These are phyloP conservation scores for Hypotaenidia okinawae DNA, from an alignment of 2,797 vertebrate genomes.

Conservation along the genomic window DNA sequence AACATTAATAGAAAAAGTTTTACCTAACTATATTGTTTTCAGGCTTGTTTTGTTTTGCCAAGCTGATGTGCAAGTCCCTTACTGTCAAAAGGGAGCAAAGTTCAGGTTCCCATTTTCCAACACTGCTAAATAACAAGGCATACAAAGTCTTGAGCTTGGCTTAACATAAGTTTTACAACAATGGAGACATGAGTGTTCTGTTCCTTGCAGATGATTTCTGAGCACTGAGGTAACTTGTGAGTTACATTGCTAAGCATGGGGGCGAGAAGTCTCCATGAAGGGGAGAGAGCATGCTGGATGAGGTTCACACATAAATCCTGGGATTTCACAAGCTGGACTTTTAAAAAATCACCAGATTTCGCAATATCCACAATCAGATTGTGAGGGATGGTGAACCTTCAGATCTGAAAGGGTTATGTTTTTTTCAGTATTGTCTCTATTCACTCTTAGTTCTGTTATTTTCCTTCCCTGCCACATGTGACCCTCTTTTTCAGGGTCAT, in stretches of 20 bases:
- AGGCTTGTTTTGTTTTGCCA: constrained; percentile 44
- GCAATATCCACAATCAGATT: neutral
- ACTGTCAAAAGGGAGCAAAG: constrained; percentile 51
- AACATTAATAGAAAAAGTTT: constrained; percentile 61
- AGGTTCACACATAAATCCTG: neutral
- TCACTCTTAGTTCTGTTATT: neutral
- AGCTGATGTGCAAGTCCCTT: constrained; percentile 13
- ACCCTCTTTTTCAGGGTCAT: neutral
- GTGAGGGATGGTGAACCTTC: neutral
- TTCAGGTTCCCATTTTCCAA: constrained; percentile 33
- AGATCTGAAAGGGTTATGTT: neutral
- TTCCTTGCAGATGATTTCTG: neutral
- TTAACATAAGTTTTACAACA: neutral
- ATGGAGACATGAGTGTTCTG: neutral
- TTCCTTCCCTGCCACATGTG: neutral
- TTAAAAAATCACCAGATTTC: constrained; percentile 47
- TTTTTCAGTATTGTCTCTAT: neutral
- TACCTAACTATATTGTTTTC: constrained; percentile 60
- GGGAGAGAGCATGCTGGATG: neutral
- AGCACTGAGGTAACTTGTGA: neutral
- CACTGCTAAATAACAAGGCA: neutral
- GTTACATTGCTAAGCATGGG: neutral
- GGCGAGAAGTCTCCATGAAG: neutral
- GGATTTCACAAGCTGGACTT: constrained; percentile 38
- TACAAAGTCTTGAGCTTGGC: neutral